Evolutionary conservation across 1,140 invertebrate species (phyloP).

Genomic region (Trachymyrmex septentrionalis): DNA sequence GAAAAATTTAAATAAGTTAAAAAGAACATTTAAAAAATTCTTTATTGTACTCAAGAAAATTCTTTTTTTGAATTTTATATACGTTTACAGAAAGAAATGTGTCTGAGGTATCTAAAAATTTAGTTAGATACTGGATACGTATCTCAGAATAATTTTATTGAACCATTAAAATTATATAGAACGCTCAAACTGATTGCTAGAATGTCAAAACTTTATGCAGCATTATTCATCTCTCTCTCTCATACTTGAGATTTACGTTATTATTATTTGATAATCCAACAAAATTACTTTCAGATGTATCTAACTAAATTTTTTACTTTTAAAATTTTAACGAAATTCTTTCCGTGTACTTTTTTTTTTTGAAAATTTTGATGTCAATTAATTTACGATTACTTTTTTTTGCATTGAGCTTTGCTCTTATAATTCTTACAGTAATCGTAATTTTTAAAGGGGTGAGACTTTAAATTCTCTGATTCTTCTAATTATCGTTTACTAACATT

Average conservation of each 20-base stretch:
- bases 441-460: not conserved
- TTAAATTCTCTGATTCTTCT: not conserved
- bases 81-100: not conserved
- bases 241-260: too few species aligned
- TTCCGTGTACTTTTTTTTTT: not conserved
- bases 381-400: not conserved
- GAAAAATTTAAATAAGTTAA: not conserved
- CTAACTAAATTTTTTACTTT: too few species aligned
- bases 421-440: not conserved
- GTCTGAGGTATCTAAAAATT: too few species aligned
- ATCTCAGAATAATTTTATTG: too few species aligned
- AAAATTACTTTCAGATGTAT: too few species aligned
- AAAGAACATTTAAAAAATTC: not conserved
- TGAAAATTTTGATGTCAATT: not conserved
- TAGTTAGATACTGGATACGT: too few species aligned
- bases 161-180: too few species aligned
- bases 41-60: not conserved
- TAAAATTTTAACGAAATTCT: too few species aligned
- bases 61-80: not conserved
- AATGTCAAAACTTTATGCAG: too few species aligned
- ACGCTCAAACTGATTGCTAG: too few species aligned
- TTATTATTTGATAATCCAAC: too few species aligned
- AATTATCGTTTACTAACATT: not conserved
- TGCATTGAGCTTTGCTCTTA: not conserved
- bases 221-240: too few species aligned